These are phyloP conservation scores for Apis laboriosa DNA, from an alignment of 1,140 invertebrate genomes.

Conservation along the genomic window DNA sequence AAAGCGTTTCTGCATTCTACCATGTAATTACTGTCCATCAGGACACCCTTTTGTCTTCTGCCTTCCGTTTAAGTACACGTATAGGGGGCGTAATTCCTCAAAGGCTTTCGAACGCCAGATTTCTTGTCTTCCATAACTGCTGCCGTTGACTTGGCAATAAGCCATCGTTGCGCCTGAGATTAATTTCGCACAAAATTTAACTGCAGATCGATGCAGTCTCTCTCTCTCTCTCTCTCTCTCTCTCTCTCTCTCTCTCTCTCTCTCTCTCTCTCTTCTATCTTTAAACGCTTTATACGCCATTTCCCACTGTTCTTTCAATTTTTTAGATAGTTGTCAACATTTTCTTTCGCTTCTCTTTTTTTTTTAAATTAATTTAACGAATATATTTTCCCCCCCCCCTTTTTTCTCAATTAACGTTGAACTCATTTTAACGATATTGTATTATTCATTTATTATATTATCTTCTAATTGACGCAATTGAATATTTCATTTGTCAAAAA, in stretches of 20 bases:
- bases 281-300: slow-evolving; percentile 27
- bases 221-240: not conserved
- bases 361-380: not conserved
- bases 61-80: slow-evolving; percentile 49
- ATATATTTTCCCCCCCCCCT: no score
- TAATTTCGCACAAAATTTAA: slow-evolving; percentile 63
- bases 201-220: slow-evolving; percentile 38
- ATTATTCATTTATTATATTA: no score
- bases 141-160: slow-evolving; percentile 64
- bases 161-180: slow-evolving; percentile 57
- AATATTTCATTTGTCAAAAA: no score
- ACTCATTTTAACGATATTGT: no score
- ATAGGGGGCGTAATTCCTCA: slow-evolving; percentile 58
- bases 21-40: slow-evolving; percentile 64
- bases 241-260: not conserved
- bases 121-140: slow-evolving; percentile 59
- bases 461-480: no score
- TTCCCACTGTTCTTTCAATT: not conserved
- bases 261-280: not conserved
- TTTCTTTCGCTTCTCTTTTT: not conserved
- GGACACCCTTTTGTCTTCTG: slow-evolving; percentile 46
- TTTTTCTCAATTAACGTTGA: no score
- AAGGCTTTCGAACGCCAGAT: slow-evolving; percentile 55
- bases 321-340: not conserved
- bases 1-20: slow-evolving; percentile 33